Percentiles rank a stretch among this genome's conserved stretches.
These are phyloP conservation scores for Pao palembangensis DNA, from an alignment of 2,113 vertebrate species.

Conservation along the genomic window DNA sequence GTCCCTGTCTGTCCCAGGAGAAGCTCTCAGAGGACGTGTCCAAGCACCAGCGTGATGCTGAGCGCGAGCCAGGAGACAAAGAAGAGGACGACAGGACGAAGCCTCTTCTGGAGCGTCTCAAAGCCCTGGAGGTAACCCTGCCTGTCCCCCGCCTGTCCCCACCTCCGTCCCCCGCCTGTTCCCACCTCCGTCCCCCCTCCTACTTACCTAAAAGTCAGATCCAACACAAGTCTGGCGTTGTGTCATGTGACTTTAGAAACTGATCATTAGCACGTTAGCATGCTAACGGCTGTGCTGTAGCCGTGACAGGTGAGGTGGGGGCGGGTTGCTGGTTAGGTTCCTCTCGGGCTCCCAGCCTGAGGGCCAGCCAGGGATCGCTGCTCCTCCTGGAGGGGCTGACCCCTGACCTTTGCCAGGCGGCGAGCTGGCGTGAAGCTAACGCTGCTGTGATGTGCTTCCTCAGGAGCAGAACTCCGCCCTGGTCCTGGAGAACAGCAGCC, in stretches of 20 bases:
- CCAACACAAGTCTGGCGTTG: too few relatives aligned
- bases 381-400: slow-evolving; percentile 60
- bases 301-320: too few relatives aligned
- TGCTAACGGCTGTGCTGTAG: too few relatives aligned
- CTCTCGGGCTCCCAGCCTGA: too few relatives aligned
- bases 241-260: too few relatives aligned
- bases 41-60: slow-evolving; percentile 54
- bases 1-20: slow-evolving; percentile 70
- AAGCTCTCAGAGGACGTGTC: slow-evolving; percentile 76
- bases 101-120: slow-evolving; percentile 81
- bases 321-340: too few relatives aligned
- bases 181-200: too few relatives aligned
- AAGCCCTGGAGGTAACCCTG: slow-evolving; percentile 81
- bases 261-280: too few relatives aligned
- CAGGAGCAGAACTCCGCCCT: slow-evolving; percentile 86
- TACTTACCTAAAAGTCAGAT: too few relatives aligned
- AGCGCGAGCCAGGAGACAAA: slow-evolving; percentile 46
- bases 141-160: not conserved
- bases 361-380: not conserved
- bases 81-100: slow-evolving; percentile 78
- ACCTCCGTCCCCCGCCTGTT: slow-evolving; percentile 8
- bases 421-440: not conserved
- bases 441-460: slow-evolving; percentile 16
- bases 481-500: slow-evolving; percentile 87
- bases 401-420: slow-evolving; percentile 52